Conservation (phyloP, 2,113 vertebrate genomes). For the Plotosus lineatus region DNA sequence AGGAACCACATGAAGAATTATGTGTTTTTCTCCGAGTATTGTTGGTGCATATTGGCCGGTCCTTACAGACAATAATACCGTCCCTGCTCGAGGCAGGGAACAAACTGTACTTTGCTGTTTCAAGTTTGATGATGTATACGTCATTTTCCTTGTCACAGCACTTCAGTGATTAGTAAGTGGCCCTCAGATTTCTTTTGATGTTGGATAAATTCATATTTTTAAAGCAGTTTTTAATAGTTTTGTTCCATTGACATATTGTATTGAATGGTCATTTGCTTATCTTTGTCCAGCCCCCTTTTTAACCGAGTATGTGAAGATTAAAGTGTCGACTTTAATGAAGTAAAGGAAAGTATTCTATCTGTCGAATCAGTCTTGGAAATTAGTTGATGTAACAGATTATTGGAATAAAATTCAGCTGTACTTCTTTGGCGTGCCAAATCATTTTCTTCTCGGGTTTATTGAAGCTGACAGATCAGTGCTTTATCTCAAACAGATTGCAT, state of each 20-base stretch:
- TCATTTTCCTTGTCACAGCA: slow-evolving; percentile 1
- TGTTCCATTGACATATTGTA: neutral
- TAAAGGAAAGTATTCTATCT: neutral
- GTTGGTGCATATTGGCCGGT: slow-evolving; percentile 83
- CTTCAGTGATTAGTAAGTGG: slow-evolving; percentile 9
- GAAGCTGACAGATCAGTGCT: neutral
- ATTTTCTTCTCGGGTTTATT: slow-evolving; percentile 7
- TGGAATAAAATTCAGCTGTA: neutral
- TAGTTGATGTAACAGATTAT: slow-evolving; percentile 7
- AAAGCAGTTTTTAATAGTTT: neutral
- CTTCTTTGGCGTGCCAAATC: slow-evolving; percentile 1
- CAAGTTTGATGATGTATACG: slow-evolving; percentile 13
- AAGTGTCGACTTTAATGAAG: slow-evolving; percentile 27
- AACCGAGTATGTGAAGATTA: neutral
- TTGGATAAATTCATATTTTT: neutral
- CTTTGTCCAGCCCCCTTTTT: neutral
- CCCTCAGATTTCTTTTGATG: neutral
- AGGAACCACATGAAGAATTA: slow-evolving; percentile 75
- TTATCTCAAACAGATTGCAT: slow-evolving; percentile 28
- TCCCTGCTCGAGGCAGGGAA: slow-evolving; percentile 64
- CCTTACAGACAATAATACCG: slow-evolving; percentile 81
- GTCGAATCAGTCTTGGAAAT: neutral
- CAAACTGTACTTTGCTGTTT: slow-evolving; percentile 72
- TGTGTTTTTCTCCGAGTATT: slow-evolving; percentile 84
- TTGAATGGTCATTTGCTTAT: slow-evolving; percentile 1